Evolutionary conservation across 2,113 vertebrate genomes (phyloP).

Genomic region (Empidonax alnorum): DNA sequence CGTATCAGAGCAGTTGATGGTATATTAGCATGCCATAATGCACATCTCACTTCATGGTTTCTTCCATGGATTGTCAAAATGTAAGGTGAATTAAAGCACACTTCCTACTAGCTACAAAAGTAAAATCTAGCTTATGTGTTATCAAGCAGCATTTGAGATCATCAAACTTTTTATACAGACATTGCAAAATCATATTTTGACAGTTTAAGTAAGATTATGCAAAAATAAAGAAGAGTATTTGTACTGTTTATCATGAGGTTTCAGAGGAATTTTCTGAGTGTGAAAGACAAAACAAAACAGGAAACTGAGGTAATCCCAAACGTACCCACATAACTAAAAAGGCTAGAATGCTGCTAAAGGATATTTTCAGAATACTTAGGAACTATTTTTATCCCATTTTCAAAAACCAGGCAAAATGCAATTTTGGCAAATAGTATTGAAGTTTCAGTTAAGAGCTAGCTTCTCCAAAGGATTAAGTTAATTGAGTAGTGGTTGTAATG

Average conservation of each 20-base stretch:
- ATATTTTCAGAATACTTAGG: neutral
- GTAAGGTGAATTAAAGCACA: neutral
- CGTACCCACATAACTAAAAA: neutral
- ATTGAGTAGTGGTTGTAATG: neutral
- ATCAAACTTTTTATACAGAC: neutral
- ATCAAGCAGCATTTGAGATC: neutral
- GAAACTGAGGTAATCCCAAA: neutral
- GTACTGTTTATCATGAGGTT: neutral
- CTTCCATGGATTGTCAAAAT: neutral
- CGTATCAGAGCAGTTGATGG: rapidly evolving
- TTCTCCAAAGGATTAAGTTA: neutral
- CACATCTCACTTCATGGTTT: neutral
- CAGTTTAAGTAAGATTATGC: neutral
- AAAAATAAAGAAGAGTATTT: neutral
- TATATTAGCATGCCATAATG: neutral
- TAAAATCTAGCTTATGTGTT: neutral
- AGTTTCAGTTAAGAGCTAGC: neutral
- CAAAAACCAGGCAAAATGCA: neutral
- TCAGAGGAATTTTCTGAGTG: neutral
- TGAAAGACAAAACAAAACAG: neutral
- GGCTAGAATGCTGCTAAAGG: neutral
- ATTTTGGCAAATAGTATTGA: neutral
- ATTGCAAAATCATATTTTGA: neutral
- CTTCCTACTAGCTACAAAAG: neutral
- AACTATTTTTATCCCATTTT: neutral